Evolutionary conservation across 2,113 vertebrate species (phyloP).

Genomic region (Lepus timidus): DNA sequence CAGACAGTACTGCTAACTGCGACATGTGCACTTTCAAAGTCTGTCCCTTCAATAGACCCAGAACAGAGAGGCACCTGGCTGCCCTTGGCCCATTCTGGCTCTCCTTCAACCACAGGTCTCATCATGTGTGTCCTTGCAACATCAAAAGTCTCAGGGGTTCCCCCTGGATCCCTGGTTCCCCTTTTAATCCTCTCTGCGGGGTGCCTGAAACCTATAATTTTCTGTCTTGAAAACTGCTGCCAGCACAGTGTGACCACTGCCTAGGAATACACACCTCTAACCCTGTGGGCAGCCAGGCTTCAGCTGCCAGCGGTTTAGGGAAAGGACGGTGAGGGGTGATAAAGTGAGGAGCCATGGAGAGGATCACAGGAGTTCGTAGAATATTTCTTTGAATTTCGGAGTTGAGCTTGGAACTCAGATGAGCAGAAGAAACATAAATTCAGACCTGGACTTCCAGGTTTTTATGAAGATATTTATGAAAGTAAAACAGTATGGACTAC

Average conservation of each 20-base stretch:
- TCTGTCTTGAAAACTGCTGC: background rate
- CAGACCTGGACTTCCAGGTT: background rate
- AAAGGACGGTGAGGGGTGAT: fast-evolving
- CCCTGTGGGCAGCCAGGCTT: background rate
- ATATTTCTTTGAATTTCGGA: background rate
- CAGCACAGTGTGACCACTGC: background rate
- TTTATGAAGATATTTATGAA: constrained; percentile 3
- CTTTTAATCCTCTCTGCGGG: background rate
- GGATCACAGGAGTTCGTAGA: background rate
- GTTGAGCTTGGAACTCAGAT: background rate
- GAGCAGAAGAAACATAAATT: background rate
- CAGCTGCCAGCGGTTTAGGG: background rate
- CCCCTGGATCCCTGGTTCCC: background rate
- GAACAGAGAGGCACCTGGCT: background rate
- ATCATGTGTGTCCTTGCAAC: background rate
- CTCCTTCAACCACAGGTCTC: background rate
- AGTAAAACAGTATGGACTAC: background rate
- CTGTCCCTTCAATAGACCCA: background rate
- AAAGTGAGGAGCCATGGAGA: background rate
- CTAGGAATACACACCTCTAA: background rate
- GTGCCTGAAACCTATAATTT: background rate
- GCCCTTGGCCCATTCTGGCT: background rate
- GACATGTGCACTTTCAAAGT: background rate
- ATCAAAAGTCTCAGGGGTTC: background rate
- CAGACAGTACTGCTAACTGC: background rate